These are phyloP conservation scores for Trisateles emortualis DNA, from an alignment of 2,888 invertebrate species.

Conservation along the genomic window DNA sequence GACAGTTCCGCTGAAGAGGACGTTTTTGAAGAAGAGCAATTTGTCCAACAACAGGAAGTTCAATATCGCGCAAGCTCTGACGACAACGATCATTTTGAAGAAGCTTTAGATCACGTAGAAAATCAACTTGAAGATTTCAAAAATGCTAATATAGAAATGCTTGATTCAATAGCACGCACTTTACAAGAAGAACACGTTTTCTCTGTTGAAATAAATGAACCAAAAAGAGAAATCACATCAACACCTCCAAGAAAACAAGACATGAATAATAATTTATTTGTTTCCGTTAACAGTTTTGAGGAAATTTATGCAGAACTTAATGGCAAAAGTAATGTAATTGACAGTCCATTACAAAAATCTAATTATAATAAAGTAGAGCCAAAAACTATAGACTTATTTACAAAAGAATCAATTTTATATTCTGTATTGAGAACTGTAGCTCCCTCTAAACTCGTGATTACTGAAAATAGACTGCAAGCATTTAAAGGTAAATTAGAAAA, in stretches of 20 bases:
- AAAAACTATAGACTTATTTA: slow-evolving; percentile 28
- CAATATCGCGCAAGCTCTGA: slow-evolving; percentile 75
- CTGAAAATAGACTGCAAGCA: slow-evolving; percentile 53
- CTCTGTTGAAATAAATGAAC: slow-evolving; percentile 55
- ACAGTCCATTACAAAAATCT: background rate
- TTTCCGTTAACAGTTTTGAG: slow-evolving; percentile 74
- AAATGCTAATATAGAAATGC: slow-evolving; percentile 74
- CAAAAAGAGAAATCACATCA: slow-evolving; percentile 27
- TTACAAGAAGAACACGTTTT: slow-evolving; percentile 75
- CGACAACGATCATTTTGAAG: slow-evolving; percentile 82
- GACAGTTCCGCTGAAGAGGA: slow-evolving; percentile 37
- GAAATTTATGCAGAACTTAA: slow-evolving; percentile 78
- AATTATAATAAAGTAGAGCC: background rate
- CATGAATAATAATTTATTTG: slow-evolving; percentile 72
- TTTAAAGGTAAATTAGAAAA: slow-evolving; percentile 61
- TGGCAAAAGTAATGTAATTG: slow-evolving; percentile 29
- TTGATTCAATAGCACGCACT: slow-evolving; percentile 79
- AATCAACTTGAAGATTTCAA: slow-evolving; percentile 72
- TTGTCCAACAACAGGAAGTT: slow-evolving; percentile 19
- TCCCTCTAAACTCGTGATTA: slow-evolving; percentile 55
- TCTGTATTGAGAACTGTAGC: slow-evolving; percentile 48
- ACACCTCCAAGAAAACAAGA: slow-evolving; percentile 54
- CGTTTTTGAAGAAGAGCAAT: slow-evolving; percentile 7
- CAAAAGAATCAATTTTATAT: slow-evolving; percentile 54
- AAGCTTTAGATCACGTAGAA: slow-evolving; percentile 81